Evolutionary conservation across 2,797 vertebrate species (phyloP).

Genomic region (Pachyuromys duprasi): DNA sequence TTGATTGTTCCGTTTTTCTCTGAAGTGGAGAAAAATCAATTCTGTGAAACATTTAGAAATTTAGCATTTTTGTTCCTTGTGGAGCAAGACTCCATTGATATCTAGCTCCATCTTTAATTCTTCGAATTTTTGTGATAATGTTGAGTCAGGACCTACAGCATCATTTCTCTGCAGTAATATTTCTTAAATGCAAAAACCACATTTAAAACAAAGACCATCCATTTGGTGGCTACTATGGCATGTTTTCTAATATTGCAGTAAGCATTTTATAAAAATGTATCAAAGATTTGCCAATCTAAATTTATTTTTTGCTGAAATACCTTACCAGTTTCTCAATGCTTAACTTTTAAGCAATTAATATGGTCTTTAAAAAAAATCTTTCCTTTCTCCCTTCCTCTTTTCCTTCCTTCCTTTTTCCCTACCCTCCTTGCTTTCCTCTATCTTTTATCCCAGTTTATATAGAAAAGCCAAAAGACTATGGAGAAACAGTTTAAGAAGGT

Average conservation of each 20-base stretch:
- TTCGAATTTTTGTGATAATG: slow-evolving; percentile 7
- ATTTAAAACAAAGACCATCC: background rate
- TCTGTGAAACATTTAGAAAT: background rate
- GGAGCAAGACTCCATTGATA: background rate
- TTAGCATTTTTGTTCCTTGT: background rate
- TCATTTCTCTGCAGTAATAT: background rate
- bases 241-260: background rate
- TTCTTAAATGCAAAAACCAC: background rate
- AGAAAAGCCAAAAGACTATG: slow-evolving; percentile 28
- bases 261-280: background rate
- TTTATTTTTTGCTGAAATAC: slow-evolving; percentile 56
- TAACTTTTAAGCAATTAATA: slow-evolving; percentile 2
- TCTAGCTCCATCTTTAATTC: slow-evolving; percentile 13
- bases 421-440: background rate
- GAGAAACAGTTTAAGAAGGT: background rate
- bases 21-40: background rate
- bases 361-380: background rate
- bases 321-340: background rate
- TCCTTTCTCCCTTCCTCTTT: background rate
- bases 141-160: background rate
- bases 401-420: rapidly evolving
- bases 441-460: background rate
- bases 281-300: background rate
- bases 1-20: background rate
- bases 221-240: background rate